phyloP scores from a whole-genome alignment of 2,888 invertebrate genomes.

The Pseudanteris insignis region DNA sequence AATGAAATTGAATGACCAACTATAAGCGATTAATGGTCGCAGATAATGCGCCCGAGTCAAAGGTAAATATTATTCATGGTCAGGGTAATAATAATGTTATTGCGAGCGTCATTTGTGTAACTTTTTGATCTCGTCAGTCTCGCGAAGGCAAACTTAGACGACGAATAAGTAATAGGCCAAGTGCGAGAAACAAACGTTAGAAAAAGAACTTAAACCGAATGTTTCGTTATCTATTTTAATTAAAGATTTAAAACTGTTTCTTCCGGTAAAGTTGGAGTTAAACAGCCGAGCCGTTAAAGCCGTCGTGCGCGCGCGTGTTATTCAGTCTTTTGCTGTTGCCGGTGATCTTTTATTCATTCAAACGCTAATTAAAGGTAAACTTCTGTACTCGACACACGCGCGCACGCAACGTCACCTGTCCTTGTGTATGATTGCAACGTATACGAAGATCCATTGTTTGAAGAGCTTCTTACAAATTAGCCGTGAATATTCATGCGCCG shows the following conservation, averaged over 20 bases:
- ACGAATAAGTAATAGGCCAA: background rate
- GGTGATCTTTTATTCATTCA: conserved; percentile 59
- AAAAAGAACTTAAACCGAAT: conserved; percentile 8
- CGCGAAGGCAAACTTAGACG: background rate
- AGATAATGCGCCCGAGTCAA: too few relatives aligned
- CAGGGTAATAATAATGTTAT: too few relatives aligned
- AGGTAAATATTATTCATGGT: too few relatives aligned
- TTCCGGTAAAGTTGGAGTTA: conserved; percentile 31
- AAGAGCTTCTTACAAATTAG: conserved; percentile 64
- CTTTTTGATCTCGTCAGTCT: too few relatives aligned
- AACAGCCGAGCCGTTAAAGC: conserved; percentile 27
- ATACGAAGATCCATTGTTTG: conserved; percentile 55
- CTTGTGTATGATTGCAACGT: conserved; percentile 42
- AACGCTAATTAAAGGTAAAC: conserved; percentile 63
- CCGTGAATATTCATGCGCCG: conserved; percentile 62
- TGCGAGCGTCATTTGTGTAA: too few relatives aligned
- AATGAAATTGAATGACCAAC: too few relatives aligned
- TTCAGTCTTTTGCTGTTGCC: conserved; percentile 47
- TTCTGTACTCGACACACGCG: conserved; percentile 48
- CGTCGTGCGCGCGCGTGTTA: conserved; percentile 33
- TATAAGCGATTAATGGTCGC: too few relatives aligned
- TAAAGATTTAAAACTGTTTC: conserved; percentile 36
- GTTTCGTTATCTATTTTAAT: conserved; percentile 35
- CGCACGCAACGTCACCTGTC: conserved; percentile 37
- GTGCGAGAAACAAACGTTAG: background rate